Evolutionary conservation across 1,140 invertebrate species (phyloP).

Genomic region (Scaptomyza graminum): DNA sequence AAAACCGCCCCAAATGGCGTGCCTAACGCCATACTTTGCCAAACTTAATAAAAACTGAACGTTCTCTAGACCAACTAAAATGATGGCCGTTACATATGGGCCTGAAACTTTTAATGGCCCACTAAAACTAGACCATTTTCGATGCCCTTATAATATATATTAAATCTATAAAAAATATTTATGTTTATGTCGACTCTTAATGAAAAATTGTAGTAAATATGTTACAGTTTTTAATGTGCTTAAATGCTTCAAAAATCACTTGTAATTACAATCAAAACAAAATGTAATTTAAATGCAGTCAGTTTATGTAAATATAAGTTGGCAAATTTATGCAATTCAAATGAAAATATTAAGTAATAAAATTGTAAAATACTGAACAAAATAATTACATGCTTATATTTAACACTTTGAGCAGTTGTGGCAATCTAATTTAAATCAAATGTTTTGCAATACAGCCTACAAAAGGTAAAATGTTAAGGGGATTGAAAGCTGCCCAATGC

Average conservation of each 20-base stretch:
- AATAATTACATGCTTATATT: slow-evolving; percentile 10
- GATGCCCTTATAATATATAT: too few relatives aligned
- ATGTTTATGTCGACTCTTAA: too few relatives aligned
- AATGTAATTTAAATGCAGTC: too few relatives aligned
- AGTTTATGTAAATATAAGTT: not conserved
- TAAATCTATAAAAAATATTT: too few relatives aligned
- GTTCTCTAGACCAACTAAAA: slow-evolving; percentile 20
- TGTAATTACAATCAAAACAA: not conserved
- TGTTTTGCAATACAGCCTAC: slow-evolving; percentile 15
- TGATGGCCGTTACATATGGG: slow-evolving; percentile 37
- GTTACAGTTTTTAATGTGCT: too few relatives aligned
- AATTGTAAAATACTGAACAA: slow-evolving; percentile 2
- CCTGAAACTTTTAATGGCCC: slow-evolving; percentile 37
- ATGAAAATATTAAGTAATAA: not conserved
- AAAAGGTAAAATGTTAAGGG: not conserved
- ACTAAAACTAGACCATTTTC: slow-evolving; percentile 41
- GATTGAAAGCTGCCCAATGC: slow-evolving; percentile 21
- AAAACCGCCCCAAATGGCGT: slow-evolving; percentile 57
- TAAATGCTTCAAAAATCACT: not conserved
- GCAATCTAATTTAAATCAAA: slow-evolving; percentile 26
- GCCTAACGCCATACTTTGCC: slow-evolving; percentile 25
- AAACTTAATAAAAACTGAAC: slow-evolving; percentile 39
- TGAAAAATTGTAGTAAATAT: too few relatives aligned
- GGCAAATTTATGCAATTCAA: not conserved
- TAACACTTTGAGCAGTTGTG: not conserved